phyloP scores from a whole-genome alignment of 2,113 vertebrate genomes.

The Chloroceryle aenea region DNA sequence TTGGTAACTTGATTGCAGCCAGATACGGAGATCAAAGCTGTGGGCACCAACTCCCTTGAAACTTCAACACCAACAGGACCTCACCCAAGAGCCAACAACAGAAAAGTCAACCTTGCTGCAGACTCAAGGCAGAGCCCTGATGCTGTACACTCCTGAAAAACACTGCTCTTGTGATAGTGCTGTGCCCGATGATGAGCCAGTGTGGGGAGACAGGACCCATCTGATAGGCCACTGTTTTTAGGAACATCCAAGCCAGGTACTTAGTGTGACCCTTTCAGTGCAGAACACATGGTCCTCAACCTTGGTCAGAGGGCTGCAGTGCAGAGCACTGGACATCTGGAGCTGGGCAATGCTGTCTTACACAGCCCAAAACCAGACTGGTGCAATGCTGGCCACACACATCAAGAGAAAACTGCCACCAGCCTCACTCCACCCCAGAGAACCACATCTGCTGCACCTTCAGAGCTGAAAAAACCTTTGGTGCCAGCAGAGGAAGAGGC shows the following conservation, averaged over 20 bases:
- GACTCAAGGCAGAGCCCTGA: not conserved
- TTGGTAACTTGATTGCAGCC: not conserved
- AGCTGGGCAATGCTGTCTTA: not conserved
- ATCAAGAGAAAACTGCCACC: not conserved
- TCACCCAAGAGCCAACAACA: not conserved
- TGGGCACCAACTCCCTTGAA: not conserved
- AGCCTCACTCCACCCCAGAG: not conserved
- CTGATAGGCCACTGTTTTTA: rapidly evolving
- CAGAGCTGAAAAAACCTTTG: not conserved
- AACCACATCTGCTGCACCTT: not conserved
- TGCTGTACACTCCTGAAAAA: not conserved
- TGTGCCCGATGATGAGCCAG: not conserved
- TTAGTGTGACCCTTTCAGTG: not conserved
- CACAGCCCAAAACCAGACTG: not conserved
- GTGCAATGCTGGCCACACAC: not conserved
- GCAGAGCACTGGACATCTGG: not conserved
- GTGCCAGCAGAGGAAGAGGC: not conserved
- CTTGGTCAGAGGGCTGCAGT: not conserved
- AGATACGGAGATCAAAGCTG: not conserved
- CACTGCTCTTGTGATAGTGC: not conserved
- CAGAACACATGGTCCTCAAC: not conserved
- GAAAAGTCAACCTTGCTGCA: not conserved
- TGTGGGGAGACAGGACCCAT: not conserved
- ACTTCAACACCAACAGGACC: not conserved
- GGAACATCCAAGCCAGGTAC: not conserved